phyloP scores from a whole-genome alignment of 2,888 invertebrate genomes.

The Neuroscelio doddi region DNA sequence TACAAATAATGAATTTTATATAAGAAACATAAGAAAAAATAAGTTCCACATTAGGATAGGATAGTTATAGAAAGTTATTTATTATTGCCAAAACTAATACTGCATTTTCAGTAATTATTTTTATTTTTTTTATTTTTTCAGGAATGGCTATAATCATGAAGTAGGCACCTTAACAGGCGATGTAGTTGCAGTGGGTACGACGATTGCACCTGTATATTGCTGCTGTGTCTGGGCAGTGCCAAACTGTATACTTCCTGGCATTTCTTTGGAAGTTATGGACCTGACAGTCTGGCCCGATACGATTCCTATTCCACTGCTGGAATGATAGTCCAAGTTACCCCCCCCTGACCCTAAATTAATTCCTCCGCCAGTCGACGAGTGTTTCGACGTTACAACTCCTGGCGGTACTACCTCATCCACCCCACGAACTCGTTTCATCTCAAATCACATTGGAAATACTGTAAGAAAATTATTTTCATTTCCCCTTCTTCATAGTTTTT shows the following conservation, averaged over 20 bases:
- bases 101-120: no score
- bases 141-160: no score
- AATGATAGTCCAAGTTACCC: slow-evolving; percentile 69
- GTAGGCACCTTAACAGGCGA: slow-evolving; percentile 67
- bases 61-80: no score
- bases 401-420: slow-evolving; percentile 70
- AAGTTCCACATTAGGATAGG: no score
- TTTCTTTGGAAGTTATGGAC: slow-evolving; percentile 68
- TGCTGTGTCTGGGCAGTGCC: slow-evolving; percentile 68
- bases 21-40: no score
- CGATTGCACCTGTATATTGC: slow-evolving; percentile 70
- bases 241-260: slow-evolving; percentile 72
- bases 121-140: no score
- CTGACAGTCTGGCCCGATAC: slow-evolving; percentile 69
- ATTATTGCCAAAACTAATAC: no score
- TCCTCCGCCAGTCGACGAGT: slow-evolving; percentile 70
- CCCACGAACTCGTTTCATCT: slow-evolving; percentile 77
- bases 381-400: slow-evolving; percentile 74
- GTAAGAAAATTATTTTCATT: slow-evolving; percentile 53
- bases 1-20: no score
- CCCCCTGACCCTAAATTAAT: slow-evolving; percentile 69
- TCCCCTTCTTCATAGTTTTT: no score
- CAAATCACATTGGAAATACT: slow-evolving; percentile 78
- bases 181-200: slow-evolving; percentile 67
- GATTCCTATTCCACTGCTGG: slow-evolving; percentile 65